Base-by-base conservation (phyloP, 2,113 vertebrate species). In the Eubucco bourcierii region DNA sequence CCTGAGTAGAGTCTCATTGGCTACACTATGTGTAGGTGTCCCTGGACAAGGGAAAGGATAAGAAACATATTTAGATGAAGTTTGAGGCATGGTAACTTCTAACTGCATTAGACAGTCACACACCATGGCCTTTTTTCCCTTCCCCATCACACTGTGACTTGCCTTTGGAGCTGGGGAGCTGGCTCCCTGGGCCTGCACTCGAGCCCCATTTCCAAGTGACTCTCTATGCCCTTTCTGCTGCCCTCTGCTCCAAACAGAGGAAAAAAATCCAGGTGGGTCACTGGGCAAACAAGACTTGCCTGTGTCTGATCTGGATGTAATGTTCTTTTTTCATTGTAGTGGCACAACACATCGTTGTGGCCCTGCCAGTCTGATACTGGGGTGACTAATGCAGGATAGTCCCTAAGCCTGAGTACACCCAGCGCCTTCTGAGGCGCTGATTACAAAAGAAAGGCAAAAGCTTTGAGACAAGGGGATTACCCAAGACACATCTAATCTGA, bases 361-460 rank as follows among this genome's bases (percentile, higher is more conserved):
- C 81, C 64, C 84, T 37, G 47, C 71, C 31, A 53, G 68, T 68
- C 78, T 82, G 86, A 72, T 90, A 50, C 53, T 2, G 39, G 15
- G 61, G 25, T 91, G 82, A 96, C 90, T 94, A 94, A 95, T 82
- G 25, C 86, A 90, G 94, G 78, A 91, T 70, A 96, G 93, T 94
- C 96, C 85, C 89, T 93, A 77, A 88, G 65, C 68, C 23, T 15
- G 33, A 65, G 87, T 65, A 77, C 50, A 61, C 17, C 60, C 65
- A 66, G 79, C 4, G 6, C 74, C 88, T 89, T 90, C 75, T 5
- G 2, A 72, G 86, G 91, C 0, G 15, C 90, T 83, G 68, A 84
- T 94, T 91, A 78, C 84, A 93, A 80, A 93, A 94, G 58, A 81
- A 93, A 95, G 81, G 68, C 93, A 84, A n/a, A 61, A 68, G 75